These are phyloP conservation scores for Margaritifera margaritifera DNA, from an alignment of 2,888 invertebrate genomes.

Conservation along the genomic window DNA sequence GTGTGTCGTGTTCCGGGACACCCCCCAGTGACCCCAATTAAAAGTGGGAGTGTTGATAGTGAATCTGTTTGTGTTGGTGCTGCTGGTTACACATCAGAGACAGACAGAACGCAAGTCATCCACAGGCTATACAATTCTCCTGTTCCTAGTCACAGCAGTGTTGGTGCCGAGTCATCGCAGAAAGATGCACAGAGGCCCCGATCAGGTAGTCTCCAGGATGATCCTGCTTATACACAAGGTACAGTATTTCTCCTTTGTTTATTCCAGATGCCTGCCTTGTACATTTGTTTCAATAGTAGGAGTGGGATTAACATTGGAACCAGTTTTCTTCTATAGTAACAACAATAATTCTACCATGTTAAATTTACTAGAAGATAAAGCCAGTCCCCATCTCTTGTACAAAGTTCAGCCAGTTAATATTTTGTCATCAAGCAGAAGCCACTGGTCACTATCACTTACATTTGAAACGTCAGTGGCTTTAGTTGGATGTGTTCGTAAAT, in stretches of 20 bases:
- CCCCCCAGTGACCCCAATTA: constrained; percentile 26
- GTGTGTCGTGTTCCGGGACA: constrained; percentile 42
- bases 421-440: too few relatives aligned
- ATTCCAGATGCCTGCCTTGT: neutral
- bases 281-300: neutral
- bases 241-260: constrained; percentile 6
- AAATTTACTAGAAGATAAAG: too few relatives aligned
- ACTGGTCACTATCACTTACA: too few relatives aligned
- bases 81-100: constrained; percentile 28
- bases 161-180: constrained; percentile 49
- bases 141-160: constrained; percentile 62
- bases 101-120: constrained; percentile 35
- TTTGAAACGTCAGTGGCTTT: too few relatives aligned
- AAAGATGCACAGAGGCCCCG: constrained; percentile 28
- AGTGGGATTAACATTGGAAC: too few relatives aligned
- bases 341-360: too few relatives aligned
- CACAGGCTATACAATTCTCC: constrained; percentile 41
- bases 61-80: constrained; percentile 24
- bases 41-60: constrained; percentile 38
- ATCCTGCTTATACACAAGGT: constrained; percentile 61
- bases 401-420: too few relatives aligned
- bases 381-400: too few relatives aligned
- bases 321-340: too few relatives aligned
- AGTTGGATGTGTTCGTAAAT: too few relatives aligned
- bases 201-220: constrained; percentile 58